Base-by-base conservation (phyloP, 2,113 vertebrate genomes). In the Takifugu flavidus region DNA sequence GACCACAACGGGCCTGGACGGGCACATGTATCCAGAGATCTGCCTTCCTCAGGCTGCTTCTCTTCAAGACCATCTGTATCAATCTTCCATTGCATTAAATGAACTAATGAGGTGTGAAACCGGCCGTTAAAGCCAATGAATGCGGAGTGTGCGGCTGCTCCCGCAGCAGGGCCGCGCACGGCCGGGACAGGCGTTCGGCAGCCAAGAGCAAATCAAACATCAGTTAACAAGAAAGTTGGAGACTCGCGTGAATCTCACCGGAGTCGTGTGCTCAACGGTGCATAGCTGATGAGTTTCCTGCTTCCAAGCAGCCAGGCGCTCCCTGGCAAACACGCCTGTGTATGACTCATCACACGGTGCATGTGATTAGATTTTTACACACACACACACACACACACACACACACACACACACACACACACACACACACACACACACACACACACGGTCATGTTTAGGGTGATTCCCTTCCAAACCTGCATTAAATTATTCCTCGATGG, bases 321-420 rank as follows among this genome's bases (percentile, higher is more conserved):
- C 74, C 77, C 83, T 78, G 72, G 73, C 74, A 71, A 66, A 62
- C 62, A 80, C 72, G 63, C 68, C 56, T 26, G 75, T 59, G 80
- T 79, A 80, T 86, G 85, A 88, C 72, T 87, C 88, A 89, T 86
- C 85, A 67, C 71, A 66, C 26, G 43, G 53, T 69, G 70, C 85
- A 86, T 70, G 79, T 85, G 85, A 84, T 77, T 65, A 10, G 6
- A 49, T 74, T 62, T 67, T 28, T 70, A 20, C 20, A 20, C 20
- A 20, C 20, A 20, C 20, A 20, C 20, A 53, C 73, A 67, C 62
- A 57, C 67, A 12, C 43, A 42, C 52, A 14, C 55, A 45, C 68
- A 42, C 27, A 5, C 46, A 27, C 56, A 27, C 51, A 29, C 62
- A 44, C 25, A 11, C 66, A 14, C 45, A 46, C 44, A 26, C 34